Evolutionary conservation across 2,888 invertebrate species (phyloP), one percentile per base, ranked within the genome.

Genomic region (Antheraea yamamai): DNA sequence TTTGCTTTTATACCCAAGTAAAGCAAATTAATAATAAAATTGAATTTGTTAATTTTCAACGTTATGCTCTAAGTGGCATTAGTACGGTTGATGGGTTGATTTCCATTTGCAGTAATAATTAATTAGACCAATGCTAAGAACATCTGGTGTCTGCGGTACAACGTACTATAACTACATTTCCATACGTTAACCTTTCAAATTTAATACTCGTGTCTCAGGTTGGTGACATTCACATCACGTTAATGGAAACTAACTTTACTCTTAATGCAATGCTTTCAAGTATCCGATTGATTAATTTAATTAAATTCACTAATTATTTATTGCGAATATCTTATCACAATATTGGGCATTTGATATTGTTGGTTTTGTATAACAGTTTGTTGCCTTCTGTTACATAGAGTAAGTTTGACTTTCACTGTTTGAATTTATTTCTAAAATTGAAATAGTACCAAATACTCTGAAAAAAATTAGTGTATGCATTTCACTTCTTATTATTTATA

Each of bases 121-220:
- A 85, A 88, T 86, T 80, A 81, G 78, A 81, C 87, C 85, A 75
- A 86, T 85, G 72, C 78, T 82, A 75, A 77, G 74, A 80, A 77
- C 85, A 84, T 78, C 77, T 79, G 82, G 78, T 80, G 79, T 81
- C 79, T 84, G 83, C 73, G 81, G 83, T 82, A 68, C 74, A 68
- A 77, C 74, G 78, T 47, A 75, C 68, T n/a, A 74, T 76, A 73
- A 77, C 74, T 75, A 76, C 75, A 75, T 75, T 73, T 71, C 52
- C 30, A 71, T 52, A 73, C 68, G 74, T 70, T 58, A 75, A 61
- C 66, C 72, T 76, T 74, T 51, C 30, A 23, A 77, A 75, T 71
- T 73, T 71, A 76, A 76, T 75, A 71, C 73, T 68, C 74, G 52
- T 30, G 39, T 73, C 39, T 74, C 64, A 14, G 39, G 70, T n/a